Evolutionary conservation across 2,113 vertebrate species (phyloP), one percentile per base, ranked within the genome.

Genomic region (Osmerus mordax): DNA sequence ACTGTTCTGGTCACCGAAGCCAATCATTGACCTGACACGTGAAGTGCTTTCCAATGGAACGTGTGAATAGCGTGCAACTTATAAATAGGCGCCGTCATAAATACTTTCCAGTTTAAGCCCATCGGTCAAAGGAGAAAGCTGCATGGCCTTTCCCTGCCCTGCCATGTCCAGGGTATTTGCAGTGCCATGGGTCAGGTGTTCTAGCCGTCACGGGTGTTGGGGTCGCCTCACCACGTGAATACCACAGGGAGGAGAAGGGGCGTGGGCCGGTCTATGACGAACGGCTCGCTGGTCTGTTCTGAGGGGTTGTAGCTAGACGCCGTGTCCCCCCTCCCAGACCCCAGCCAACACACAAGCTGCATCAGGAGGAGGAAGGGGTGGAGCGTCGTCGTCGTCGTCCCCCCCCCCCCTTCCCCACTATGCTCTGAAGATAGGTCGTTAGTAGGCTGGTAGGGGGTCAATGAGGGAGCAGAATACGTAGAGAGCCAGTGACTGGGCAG

Each of bases 21-120:
- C 74, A 65, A 80, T 73, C 54, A 53, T 54, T 82, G 76, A 86
- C 58, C 70, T 36, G 41, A 61, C 74, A 78, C 55, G 55, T 73
- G 69, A 77, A 70, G 75, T 80, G 76, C 71, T 81, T 76, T 67
- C 69, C 79, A 2, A 70, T 74, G 69, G 84, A 78, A 68, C 75
- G 70, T 70, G 79, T 75, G 69, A 82, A 83, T 63, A 21, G 70
- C 78, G 69, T 58, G 25, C 47, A 53, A 79, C 85, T 90, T 83
- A 85, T 89, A 90, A 92, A 84, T 63, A 81, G 25, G 78, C 62
- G 79, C 70, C 81, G 81, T 82, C 82, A 82, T 74, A 86, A 82
- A 78, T 72, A 71, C 67, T 71, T 76, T 86, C 69, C 32, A 73
- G 83, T 80, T 84, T 80, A 77, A 77, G 79, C 78, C 70, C 61